Base-by-base conservation (phyloP, 2,113 vertebrate genomes). In the Boulengeromyrus knoepffleri region DNA sequence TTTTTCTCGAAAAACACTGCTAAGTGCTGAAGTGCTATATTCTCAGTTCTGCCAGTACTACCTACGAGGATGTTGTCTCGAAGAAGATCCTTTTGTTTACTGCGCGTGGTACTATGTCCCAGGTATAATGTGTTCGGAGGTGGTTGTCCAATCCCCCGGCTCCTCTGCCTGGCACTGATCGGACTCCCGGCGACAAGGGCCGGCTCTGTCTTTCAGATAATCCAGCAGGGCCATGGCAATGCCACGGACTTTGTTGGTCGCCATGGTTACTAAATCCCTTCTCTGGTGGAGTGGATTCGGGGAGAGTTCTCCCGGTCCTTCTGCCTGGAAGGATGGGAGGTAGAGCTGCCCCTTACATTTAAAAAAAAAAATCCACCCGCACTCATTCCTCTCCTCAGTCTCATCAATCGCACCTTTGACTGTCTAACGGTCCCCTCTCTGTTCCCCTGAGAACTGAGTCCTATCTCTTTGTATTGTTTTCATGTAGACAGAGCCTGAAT, bases 181-280 rank as follows among this genome's bases (percentile, higher is more conserved):
- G 74, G 42, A 86, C 50, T 89, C 87, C 80, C 88, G 46, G 70
- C 52, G 53, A 88, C 85, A 84, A 90, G 52, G 52, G 12, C 62
- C 86, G 89, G 89, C 77, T 53, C 84, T 88, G 90, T 52, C 53
- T 90, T 50, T 19, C 46, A 87, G 80, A 90, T 90, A 88, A 90
- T 90, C 89, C 49, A 46, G 88, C 88, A 58, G 56, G 70, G 53
- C 89, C 70, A 39, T 85, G 84, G 45, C 53, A 80, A 85, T 92
- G 85, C 53, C 88, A 50, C 39, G 91, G 77, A 88, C 92, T 91
- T 88, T 49, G 90, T 90, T 53, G 46, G 91, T 92, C 88, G 74
- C 91, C 91, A 88, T 92, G 92, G 92, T 92, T 90, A 91, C 90
- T 50, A 66, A 88, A 89, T 91, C 87, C 89, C 66, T 87, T 58